A percentile compares a stretch with the other conserved stretches of the same genome.
Conservation (phyloP, 2,113 vertebrate genomes). For the Epinephelus moara region DNA sequence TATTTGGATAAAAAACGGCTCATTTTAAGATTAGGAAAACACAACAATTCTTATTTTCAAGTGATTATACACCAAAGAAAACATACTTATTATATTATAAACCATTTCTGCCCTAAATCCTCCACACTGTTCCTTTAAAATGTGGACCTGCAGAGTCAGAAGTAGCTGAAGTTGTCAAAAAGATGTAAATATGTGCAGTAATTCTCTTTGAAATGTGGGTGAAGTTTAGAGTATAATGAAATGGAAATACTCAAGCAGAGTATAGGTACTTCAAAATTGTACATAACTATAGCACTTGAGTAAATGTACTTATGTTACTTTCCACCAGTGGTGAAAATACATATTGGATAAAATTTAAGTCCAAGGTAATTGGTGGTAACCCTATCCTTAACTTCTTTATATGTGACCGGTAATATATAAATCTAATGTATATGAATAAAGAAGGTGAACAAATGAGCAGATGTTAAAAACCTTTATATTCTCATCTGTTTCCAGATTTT, state of each 20-base stretch:
- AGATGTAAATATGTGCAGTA: neutral
- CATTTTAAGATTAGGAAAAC: no score
- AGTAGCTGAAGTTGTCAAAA: neutral
- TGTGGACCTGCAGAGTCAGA: neutral
- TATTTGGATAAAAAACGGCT: no score
- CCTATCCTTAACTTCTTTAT: neutral
- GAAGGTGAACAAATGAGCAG: neutral
- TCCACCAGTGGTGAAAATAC: no score
- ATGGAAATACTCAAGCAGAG: no score
- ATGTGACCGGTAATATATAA: neutral
- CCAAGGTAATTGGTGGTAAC: no score
- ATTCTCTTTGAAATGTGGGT: neutral
- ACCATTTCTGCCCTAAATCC: no score
- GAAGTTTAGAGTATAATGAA: neutral
- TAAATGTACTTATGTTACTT: neutral
- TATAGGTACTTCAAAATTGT: no score
- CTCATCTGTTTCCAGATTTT: conserved; percentile 89
- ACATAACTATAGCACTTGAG: no score
- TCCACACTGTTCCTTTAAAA: neutral
- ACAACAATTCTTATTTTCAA: no score
- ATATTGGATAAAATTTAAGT: no score
- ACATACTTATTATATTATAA: no score
- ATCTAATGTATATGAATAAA: neutral
- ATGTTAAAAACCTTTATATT: conserved; percentile 8
- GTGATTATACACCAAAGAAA: no score